These are phyloP conservation scores for Lepidurus couesii DNA, from an alignment of 1,140 invertebrate genomes.

Conservation along the genomic window DNA sequence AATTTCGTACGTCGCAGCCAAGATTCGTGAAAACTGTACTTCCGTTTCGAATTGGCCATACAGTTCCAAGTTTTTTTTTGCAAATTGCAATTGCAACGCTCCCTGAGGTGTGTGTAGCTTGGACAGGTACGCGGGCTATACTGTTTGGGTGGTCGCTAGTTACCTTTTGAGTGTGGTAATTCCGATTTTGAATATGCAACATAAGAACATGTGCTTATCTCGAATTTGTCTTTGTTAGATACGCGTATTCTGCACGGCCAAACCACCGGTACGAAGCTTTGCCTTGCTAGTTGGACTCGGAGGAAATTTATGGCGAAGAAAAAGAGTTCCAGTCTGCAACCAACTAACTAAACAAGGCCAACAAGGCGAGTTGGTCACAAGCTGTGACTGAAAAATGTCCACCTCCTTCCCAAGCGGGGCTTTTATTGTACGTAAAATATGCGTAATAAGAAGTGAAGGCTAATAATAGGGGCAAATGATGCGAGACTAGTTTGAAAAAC, in stretches of 20 bases:
- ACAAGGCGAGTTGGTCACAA: background rate
- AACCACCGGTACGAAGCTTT: background rate
- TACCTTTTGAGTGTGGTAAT: background rate
- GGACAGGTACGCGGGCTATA: background rate
- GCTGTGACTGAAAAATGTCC: background rate
- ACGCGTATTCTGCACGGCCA: background rate
- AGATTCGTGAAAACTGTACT: background rate
- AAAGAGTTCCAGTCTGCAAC: background rate
- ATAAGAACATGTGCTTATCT: slow-evolving; percentile 1
- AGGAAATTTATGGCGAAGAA: background rate
- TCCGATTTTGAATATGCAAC: slow-evolving; percentile 8
- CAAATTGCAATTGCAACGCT: background rate
- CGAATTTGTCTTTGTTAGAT: slow-evolving; percentile 12
- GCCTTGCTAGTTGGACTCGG: background rate
- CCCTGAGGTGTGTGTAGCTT: background rate
- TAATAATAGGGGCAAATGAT: background rate
- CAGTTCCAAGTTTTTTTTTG: background rate
- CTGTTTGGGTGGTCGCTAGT: background rate
- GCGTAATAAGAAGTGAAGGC: background rate
- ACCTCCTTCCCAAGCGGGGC: background rate
- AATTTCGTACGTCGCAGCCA: background rate
- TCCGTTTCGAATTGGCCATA: slow-evolving; percentile 9
- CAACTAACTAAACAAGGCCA: background rate
- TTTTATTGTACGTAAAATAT: slow-evolving; percentile 7
- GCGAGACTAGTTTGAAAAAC: background rate